phyloP scores from a whole-genome alignment of 2,888 invertebrate species.

The Lycophotia porphyrea region DNA sequence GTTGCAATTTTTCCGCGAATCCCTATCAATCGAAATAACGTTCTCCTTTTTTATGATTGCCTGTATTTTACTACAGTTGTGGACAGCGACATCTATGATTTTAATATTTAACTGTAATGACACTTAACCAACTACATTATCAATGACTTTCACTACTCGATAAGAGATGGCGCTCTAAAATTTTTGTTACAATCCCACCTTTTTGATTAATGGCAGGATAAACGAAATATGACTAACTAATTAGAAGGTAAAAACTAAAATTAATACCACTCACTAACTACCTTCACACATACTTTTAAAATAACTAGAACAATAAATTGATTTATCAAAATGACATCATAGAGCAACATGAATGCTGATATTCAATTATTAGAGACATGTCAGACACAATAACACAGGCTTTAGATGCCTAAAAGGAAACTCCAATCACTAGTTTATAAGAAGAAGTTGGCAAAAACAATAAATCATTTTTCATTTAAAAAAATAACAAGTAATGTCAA shows the following conservation, averaged over 20 bases:
- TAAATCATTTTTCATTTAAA: too few relatives aligned
- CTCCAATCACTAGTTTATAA: too few relatives aligned
- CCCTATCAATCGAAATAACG: background rate
- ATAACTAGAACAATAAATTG: background rate
- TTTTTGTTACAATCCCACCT: constrained; percentile 21
- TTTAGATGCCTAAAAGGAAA: too few relatives aligned
- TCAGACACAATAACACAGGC: too few relatives aligned
- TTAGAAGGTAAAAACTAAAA: too few relatives aligned
- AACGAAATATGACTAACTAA: too few relatives aligned
- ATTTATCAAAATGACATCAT: background rate
- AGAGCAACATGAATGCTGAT: background rate
- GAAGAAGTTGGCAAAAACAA: too few relatives aligned
- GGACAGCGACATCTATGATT: constrained; percentile 51
- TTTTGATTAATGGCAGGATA: fast-evolving
- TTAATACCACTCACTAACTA: too few relatives aligned
- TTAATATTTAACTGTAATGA: background rate
- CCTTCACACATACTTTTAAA: background rate
- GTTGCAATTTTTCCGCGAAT: background rate
- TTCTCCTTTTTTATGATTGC: background rate
- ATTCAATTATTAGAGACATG: background rate
- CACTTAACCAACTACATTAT: background rate
- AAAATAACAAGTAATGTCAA: background rate
- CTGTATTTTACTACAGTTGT: background rate
- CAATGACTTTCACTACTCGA: constrained; percentile 72
- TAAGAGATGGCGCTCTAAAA: constrained; percentile 75